Percentiles rank a stretch among this genome's conserved stretches.
Evolutionary conservation across 2,797 vertebrate species (phyloP).

Genomic region (Hippopotamyrus pictus): DNA sequence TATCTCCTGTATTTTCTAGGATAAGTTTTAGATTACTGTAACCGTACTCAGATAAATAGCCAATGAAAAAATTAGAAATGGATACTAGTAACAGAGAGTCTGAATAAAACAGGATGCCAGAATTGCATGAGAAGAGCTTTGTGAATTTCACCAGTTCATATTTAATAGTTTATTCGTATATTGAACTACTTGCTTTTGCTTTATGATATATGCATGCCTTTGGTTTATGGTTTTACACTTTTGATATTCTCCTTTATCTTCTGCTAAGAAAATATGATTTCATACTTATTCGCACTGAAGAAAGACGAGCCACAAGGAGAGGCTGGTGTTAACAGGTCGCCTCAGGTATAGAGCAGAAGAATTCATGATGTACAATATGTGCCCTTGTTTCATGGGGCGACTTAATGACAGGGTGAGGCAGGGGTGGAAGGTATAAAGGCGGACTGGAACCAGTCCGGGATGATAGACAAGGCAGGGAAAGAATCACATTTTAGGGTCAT

Average conservation of each 20-base stretch:
- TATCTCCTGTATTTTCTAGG: constrained; percentile 1
- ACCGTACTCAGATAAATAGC: neutral
- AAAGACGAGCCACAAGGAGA: constrained; percentile 32
- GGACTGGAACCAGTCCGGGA: constrained; percentile 40
- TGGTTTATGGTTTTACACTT: neutral
- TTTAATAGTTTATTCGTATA: neutral
- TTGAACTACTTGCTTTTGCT: neutral
- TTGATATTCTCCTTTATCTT: neutral
- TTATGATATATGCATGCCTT: neutral
- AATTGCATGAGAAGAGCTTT: neutral
- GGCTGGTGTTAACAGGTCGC: constrained; percentile 60
- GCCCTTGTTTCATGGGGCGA: constrained; percentile 62
- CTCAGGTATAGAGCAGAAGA: constrained; percentile 53
- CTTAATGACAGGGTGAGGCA: constrained; percentile 61
- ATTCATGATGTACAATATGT: constrained; percentile 58
- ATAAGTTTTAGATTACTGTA: neutral
- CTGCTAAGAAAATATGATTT: constrained; percentile 38
- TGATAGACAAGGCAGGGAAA: constrained; percentile 55
- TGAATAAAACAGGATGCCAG: neutral
- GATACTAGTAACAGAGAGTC: neutral
- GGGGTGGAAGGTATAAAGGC: constrained; percentile 39
- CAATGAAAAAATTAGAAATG: neutral
- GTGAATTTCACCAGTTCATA: neutral
- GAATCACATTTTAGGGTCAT: constrained; percentile 51
- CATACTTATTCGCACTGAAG: constrained; percentile 21